Conservation (phyloP, 2,113 vertebrate genomes). For the Etheostoma cragini region DNA sequence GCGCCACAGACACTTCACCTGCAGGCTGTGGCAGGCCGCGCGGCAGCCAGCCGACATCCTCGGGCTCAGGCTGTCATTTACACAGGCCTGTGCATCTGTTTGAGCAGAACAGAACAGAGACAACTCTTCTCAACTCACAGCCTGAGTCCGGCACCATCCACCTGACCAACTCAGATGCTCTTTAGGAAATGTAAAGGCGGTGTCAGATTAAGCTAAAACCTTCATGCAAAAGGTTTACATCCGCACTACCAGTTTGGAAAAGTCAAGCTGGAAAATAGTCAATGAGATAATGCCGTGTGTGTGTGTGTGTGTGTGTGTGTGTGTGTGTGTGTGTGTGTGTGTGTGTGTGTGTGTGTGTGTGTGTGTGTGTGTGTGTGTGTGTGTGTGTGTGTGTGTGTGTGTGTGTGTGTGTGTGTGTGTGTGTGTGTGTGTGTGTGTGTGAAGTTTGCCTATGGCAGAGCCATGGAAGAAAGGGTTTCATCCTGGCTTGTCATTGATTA, state of each 20-base stretch:
- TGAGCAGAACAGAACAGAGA: conserved; percentile 81
- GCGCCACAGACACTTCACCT: conserved; percentile 99
- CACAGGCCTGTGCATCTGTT: conserved; percentile 95
- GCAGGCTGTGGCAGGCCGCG: conserved; percentile 96
- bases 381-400: conserved; percentile 1
- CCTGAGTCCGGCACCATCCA: conserved; percentile 88
- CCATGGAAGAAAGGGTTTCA: conserved; percentile 91
- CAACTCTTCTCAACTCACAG: conserved; percentile 86
- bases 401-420: conserved; percentile 10
- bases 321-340: conserved; percentile 33
- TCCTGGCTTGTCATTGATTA: conserved; percentile 99
- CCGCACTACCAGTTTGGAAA: conserved; percentile 31
- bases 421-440: conserved; percentile 53
- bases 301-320: conserved; percentile 20
- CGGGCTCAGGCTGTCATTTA: conserved; percentile 99
- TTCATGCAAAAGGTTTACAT: background rate
- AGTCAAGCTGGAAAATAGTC: conserved; percentile 59
- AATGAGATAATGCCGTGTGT: conserved; percentile 52
- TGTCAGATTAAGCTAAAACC: conserved; percentile 18
- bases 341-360: conserved; percentile 18
- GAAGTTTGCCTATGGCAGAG: conserved; percentile 85
- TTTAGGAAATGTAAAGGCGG: conserved; percentile 32
- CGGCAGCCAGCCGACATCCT: conserved; percentile 95
- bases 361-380: conserved; percentile 23
- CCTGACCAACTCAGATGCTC: conserved; percentile 39